Percentiles rank a stretch among this genome's conserved stretches.
These are phyloP conservation scores for Proterorhinus semilunaris DNA, from an alignment of 2,113 vertebrate genomes.

Conservation along the genomic window DNA sequence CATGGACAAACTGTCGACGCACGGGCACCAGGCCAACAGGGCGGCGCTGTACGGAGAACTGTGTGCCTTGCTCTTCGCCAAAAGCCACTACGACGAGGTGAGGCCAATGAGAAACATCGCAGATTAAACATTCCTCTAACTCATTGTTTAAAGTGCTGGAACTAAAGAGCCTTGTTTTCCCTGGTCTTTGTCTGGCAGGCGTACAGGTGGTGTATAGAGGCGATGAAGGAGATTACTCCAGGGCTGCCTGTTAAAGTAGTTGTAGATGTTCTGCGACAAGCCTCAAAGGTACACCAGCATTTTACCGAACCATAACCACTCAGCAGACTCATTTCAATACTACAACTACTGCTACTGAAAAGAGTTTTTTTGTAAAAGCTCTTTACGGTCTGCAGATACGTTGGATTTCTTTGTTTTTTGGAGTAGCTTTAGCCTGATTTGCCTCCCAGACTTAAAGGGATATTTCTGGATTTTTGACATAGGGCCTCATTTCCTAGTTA, in stretches of 20 bases:
- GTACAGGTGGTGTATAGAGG: constrained; percentile 98
- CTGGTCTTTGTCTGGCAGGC: constrained; percentile 74
- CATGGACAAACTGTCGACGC: constrained; percentile 95
- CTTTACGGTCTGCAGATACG: too few relatives aligned
- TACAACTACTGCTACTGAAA: too few relatives aligned
- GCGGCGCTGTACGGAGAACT: constrained; percentile 96
- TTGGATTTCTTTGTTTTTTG: too few relatives aligned
- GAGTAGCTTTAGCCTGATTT: too few relatives aligned
- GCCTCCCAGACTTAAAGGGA: too few relatives aligned
- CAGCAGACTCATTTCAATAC: too few relatives aligned
- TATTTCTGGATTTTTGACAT: too few relatives aligned
- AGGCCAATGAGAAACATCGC: not conserved
- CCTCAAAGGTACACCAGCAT: constrained; percentile 87
- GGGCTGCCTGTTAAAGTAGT: constrained; percentile 95
- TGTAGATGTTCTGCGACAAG: constrained; percentile 96
- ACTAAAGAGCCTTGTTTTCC: not conserved
- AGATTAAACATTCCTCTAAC: too few relatives aligned
- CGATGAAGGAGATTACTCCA: constrained; percentile 95
- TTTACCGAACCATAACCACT: too few relatives aligned
- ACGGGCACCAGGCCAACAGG: constrained; percentile 95
- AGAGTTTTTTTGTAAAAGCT: too few relatives aligned
- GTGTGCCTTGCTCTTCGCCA: constrained; percentile 95
- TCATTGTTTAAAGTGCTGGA: too few relatives aligned
- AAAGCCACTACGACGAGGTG: constrained; percentile 99
- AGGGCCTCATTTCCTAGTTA: too few relatives aligned